phyloP scores from a whole-genome alignment of 2,113 vertebrate species.

The Diadophis punctatus region DNA sequence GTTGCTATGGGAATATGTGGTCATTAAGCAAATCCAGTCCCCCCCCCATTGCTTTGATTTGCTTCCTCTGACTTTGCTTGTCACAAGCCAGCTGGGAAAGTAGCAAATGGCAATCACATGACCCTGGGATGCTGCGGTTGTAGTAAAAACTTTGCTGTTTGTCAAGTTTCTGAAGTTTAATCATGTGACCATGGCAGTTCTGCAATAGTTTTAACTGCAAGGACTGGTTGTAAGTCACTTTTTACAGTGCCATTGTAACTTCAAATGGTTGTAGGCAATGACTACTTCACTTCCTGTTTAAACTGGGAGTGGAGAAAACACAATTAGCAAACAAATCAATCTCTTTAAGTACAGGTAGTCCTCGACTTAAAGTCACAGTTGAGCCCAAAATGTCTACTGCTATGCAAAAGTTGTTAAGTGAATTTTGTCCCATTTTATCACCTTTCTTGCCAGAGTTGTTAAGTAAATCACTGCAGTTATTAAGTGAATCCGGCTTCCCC shows the following conservation, averaged over 20 bases:
- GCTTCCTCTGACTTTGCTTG: not conserved
- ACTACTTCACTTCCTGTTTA: not conserved
- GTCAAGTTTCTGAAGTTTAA: not conserved
- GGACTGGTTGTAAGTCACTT: not conserved
- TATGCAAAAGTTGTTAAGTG: not conserved
- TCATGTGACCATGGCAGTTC: not conserved
- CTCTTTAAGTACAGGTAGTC: slow-evolving; percentile 9
- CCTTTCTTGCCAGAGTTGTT: not conserved
- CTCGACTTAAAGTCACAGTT: not conserved
- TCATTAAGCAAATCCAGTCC: not conserved
- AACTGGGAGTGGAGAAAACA: not conserved
- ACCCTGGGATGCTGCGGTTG: not conserved
- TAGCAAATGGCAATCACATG: not conserved
- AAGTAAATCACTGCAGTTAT: not conserved
- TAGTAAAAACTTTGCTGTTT: not conserved
- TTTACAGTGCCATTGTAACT: not conserved
- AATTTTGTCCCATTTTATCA: not conserved
- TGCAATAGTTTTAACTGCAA: not conserved
- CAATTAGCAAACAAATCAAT: not conserved
- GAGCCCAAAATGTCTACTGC: not conserved
- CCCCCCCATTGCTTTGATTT: not conserved
- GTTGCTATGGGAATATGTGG: not conserved
- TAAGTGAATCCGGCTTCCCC: not conserved
- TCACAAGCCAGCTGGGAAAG: not conserved
- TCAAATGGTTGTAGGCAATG: not conserved